These are phyloP conservation scores for Coptodon bakossiorum DNA, from an alignment of 2,113 vertebrate genomes.

Conservation along the genomic window DNA sequence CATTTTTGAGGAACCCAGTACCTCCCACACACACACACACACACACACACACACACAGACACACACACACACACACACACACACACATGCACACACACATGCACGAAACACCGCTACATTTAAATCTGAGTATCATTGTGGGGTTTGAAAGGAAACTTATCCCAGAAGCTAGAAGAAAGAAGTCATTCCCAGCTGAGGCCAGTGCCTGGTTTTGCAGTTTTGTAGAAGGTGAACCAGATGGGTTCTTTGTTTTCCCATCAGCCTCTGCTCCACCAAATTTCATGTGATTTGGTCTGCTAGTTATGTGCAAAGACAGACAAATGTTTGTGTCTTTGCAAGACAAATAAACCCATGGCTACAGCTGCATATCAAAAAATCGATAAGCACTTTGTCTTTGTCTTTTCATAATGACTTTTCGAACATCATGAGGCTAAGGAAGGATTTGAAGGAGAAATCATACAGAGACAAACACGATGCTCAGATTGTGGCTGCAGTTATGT, in stretches of 20 bases:
- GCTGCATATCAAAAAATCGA: neutral
- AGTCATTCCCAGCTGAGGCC: accelerated
- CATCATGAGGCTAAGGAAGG: accelerated
- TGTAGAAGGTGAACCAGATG: neutral
- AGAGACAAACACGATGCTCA: neutral
- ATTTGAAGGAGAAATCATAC: neutral
- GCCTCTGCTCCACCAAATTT: neutral
- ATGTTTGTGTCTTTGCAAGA: accelerated
- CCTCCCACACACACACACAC: too few species aligned
- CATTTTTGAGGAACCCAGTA: too few species aligned
- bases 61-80: too few species aligned
- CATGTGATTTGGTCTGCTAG: neutral
- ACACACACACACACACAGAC: too few species aligned
- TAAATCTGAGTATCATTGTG: accelerated
- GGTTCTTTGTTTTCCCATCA: accelerated
- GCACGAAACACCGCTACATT: neutral
- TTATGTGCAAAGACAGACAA: neutral
- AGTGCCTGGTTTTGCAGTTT: accelerated
- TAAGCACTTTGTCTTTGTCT: accelerated
- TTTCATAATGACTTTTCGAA: neutral
- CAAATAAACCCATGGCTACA: accelerated
- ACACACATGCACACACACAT: neutral
- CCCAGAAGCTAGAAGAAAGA: neutral
- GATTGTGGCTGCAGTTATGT: neutral
- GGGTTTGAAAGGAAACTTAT: accelerated